Base-by-base conservation (phyloP, 2,797 vertebrate species). In the Labroides dimidiatus region DNA sequence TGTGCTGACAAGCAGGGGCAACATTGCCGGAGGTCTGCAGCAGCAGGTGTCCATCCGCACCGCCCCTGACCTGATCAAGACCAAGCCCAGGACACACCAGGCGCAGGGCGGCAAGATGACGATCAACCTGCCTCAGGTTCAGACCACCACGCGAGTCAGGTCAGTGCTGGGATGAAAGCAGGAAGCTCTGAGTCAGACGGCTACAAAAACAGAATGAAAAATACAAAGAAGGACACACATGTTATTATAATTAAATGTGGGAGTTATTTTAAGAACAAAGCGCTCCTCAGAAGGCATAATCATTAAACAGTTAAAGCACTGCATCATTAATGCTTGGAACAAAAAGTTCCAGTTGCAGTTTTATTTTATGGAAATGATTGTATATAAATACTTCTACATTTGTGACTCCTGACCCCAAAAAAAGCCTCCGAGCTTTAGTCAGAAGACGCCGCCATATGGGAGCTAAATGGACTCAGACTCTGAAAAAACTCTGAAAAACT, bases 1-100 rank as follows among this genome's bases (percentile, higher is more conserved):
- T 23, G 97, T 98, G 68, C 94, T 99, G 53, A 99, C 96, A 89
- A 98, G 96, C 86, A 94, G 96, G 0, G 98, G 97, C 39, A 97
- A 95, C 93, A 99, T 96, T 0, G 98, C 98, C 0, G 98, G 98
- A 0, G 98, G 98, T 39, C 94, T 99, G 20, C 98, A 99, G 91
- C 98, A 99, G 87, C 96, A 98, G 3, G 97, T 99, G 87, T 98
- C 97, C 54, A 98, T 99, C 90, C 97, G 96, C 75, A 99, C 98
- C 0, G 96, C 98, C 43, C 98, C 98, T 0, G 96, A 99, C 50
- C 94, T 99, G 83, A 92, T 99, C 85, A 94, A 95, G 1, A 94
- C 93, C 81, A 97, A 97, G 71, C 97, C 98, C 0, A 93, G 90
- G 49, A 94, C 95, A 41, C 95, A 95, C 58, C 94, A 95, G 53